Percentiles rank a stretch among this genome's conserved stretches.
Evolutionary conservation across 2,888 invertebrate genomes (phyloP).

Genomic region (Odontothrips loti): DNA sequence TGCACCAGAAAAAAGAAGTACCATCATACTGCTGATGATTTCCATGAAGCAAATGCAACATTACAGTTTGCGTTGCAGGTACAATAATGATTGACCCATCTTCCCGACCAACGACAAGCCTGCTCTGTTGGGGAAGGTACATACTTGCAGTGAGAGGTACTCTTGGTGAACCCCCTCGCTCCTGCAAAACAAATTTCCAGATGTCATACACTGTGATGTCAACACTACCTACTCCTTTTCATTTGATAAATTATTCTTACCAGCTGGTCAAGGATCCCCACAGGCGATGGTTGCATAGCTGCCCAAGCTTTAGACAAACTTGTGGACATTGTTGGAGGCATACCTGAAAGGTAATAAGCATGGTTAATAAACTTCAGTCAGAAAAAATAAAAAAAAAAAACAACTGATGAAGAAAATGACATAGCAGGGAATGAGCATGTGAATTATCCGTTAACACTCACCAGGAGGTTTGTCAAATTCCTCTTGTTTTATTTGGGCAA

Average conservation of each 20-base stretch:
- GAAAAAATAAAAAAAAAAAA: slow-evolving; percentile 1
- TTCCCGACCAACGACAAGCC: slow-evolving; percentile 88
- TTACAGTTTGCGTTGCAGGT: slow-evolving; percentile 92
- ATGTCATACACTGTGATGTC: slow-evolving; percentile 27
- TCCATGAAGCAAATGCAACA: slow-evolving; percentile 84
- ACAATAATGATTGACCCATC: slow-evolving; percentile 95
- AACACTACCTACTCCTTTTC: not conserved
- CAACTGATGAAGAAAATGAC: slow-evolving; percentile 9
- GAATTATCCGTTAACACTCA: slow-evolving; percentile 37
- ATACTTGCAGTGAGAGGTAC: slow-evolving; percentile 89
- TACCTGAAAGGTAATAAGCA: slow-evolving; percentile 47
- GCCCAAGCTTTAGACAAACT: slow-evolving; percentile 85
- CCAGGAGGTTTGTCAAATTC: slow-evolving; percentile 50
- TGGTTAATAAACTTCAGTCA: not conserved
- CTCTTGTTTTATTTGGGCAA: slow-evolving; percentile 57
- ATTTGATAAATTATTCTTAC: slow-evolving; percentile 47
- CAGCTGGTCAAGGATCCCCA: slow-evolving; percentile 86
- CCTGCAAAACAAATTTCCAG: slow-evolving; percentile 44
- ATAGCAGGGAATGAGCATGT: not conserved
- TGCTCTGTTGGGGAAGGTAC: slow-evolving; percentile 88
- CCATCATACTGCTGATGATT: slow-evolving; percentile 76
- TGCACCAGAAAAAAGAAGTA: slow-evolving; percentile 44
- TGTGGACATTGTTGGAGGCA: slow-evolving; percentile 73
- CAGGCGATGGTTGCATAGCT: slow-evolving; percentile 78
- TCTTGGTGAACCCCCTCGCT: slow-evolving; percentile 42